These are phyloP conservation scores for Thryonomys swinderianus DNA, from an alignment of 2,113 vertebrate species.

Conservation along the genomic window DNA sequence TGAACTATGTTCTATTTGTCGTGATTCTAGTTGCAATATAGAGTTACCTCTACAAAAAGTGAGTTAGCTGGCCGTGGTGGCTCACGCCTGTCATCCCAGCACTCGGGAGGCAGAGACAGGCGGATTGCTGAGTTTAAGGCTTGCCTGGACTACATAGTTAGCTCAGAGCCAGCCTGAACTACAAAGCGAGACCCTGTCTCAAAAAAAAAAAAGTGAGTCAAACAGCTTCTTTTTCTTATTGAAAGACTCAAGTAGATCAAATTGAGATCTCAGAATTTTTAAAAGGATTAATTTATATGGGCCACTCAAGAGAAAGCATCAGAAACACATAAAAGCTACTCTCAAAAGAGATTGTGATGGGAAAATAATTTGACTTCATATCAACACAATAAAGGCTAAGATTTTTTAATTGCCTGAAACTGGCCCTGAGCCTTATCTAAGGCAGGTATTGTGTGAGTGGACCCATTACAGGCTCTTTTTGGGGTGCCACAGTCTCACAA, in stretches of 20 bases:
- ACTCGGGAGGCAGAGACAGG: too few relatives aligned
- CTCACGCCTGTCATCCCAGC: too few relatives aligned
- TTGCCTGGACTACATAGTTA: too few relatives aligned
- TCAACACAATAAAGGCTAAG: background rate
- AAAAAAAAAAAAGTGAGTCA: slow-evolving; percentile 31
- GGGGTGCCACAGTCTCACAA: background rate
- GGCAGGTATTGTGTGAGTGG: background rate
- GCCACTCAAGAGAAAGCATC: background rate
- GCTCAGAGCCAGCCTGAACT: too few relatives aligned
- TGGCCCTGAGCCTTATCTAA: background rate
- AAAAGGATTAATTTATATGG: background rate
- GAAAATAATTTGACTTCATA: slow-evolving; percentile 49
- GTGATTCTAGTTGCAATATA: slow-evolving; percentile 2
- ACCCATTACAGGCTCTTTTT: background rate
- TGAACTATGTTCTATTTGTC: background rate
- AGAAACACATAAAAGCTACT: slow-evolving; percentile 35
- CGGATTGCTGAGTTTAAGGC: too few relatives aligned
- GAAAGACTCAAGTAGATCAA: slow-evolving; percentile 33
- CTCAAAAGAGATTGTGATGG: slow-evolving; percentile 33
- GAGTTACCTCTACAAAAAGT: background rate
- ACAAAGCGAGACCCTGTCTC: too few relatives aligned
- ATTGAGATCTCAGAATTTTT: background rate
- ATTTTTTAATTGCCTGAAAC: background rate
- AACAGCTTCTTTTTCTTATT: background rate
- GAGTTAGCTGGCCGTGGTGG: too few relatives aligned